Evolutionary conservation across 2,113 vertebrate species (phyloP), one percentile per base, ranked within the genome.

Genomic region (Phylloscopus trochilus): DNA sequence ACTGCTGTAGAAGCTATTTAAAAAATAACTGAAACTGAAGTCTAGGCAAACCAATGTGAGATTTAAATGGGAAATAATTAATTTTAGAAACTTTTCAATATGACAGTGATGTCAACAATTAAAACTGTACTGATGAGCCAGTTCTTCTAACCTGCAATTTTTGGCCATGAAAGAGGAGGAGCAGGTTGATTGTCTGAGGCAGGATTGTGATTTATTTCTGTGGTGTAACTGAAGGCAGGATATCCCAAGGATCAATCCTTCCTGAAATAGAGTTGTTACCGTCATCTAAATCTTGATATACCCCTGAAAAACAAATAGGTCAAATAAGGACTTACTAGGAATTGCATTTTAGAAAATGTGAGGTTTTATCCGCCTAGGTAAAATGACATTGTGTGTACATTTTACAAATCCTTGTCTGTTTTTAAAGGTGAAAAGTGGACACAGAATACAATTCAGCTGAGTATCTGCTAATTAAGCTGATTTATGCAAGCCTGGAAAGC

Each of bases 401-500:
- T 90, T 88, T 53, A 49, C 6, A 2, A 64, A 59, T 52, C 63
- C 31, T 69, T 49, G 3, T 31, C 28, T 59, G 7, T 22, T 77
- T 81, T 69, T 60, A 83, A 46, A 72, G 35, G 33, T 82, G 66
- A 78, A 64, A 91, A 86, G 37, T 73, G 83, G 37, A 47, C 68
- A 58, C 5, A 26, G 37, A 86, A 46, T 86, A 55, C 0, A 0
- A 52, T 77, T 67, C 63, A 95, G 11, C 51, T 67, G 55, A 80
- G 58, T 58, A 24, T 59, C 46, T 91, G 67, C 59, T 94, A 86
- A 96, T 96, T 94, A 80, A 58, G 31, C 15, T 80, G 72, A 91
- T 88, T 69, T 83, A 87, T 88, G 43, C 46, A 93, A 39, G 47
- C 58, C 58, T 69, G 43, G 49, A 74, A 63, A 79, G 13, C 55